Base-by-base conservation (phyloP, 2,113 vertebrate genomes). In the Nothobranchius furzeri region DNA sequence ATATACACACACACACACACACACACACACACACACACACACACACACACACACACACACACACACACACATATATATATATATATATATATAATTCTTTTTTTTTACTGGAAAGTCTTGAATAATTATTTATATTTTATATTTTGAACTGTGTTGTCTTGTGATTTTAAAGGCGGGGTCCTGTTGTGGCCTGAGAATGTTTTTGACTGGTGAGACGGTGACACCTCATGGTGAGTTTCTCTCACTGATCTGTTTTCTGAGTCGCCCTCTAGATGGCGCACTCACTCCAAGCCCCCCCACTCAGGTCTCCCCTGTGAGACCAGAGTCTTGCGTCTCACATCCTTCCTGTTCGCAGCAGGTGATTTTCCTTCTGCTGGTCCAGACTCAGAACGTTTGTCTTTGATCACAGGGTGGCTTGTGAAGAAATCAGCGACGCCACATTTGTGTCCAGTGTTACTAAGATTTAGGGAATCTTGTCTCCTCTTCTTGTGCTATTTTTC, bases 211-310 rank as follows among this genome's bases (percentile, higher is more conserved):
- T 75, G n/a, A 52, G 6, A 77, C 48, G 47, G 85, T 60, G 88
- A 84, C 87, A 80, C 81, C 87, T n/a, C 40, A 54, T 88, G 87
- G 85, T 73, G 64, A 46, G 24, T 70, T 62, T 46, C 43, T 51
- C 14, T 58, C 73, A 85, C 52, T 73, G 60, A 53, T 57, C 6
- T 7, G 2, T 46, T 7, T 14, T 58, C 12, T 1, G 51, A 20
- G 7, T 57, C 56, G 37, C 71, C 86, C 90, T 76, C 76, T 83
- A 88, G 87, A 76, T 87, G 89, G 87, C 81, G 54, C 14, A 74
- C 81, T 88, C 42, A 78, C 70, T 73, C 87, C 84, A 90, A 80
- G 54, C 64, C 70, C 49, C 53, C 52, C 7, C n/a, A 2, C 58
- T 70, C 54, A 53, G 48, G 55, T 53, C 54, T 55, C 52, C 58